phyloP scores from a whole-genome alignment of 2,797 vertebrate species.

The Megaceryle alcyon region DNA sequence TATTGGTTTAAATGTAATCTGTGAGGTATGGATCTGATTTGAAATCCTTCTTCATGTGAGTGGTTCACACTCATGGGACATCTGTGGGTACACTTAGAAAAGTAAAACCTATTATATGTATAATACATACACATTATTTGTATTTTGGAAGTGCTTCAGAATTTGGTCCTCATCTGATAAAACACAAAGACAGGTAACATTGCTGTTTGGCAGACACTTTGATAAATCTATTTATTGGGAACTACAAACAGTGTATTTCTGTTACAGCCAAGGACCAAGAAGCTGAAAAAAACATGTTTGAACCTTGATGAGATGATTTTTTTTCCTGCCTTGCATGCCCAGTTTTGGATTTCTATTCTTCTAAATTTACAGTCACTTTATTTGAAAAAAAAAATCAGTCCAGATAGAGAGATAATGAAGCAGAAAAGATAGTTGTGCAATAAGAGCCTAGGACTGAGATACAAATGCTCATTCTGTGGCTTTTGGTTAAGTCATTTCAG shows the following conservation, averaged over 20 bases:
- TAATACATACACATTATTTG: not conserved
- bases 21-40: not conserved
- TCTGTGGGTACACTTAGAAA: not conserved
- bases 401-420: not conserved
- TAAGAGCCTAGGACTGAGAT: not conserved
- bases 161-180: not conserved
- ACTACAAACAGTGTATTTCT: not conserved
- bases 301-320: not conserved
- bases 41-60: not conserved
- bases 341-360: not conserved
- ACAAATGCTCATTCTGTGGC: not conserved
- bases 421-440: not conserved
- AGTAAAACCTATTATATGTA: not conserved
- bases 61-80: not conserved
- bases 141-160: not conserved
- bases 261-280: not conserved
- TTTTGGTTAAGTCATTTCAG: not conserved
- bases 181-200: not conserved
- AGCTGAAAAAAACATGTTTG: not conserved
- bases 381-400: not conserved
- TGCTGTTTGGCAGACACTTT: not conserved
- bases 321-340: not conserved
- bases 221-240: not conserved
- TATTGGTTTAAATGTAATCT: not conserved
- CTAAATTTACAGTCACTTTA: not conserved